These are phyloP conservation scores for Drosophila jambulina DNA, from an alignment of 1,140 invertebrate species.

Conservation along the genomic window DNA sequence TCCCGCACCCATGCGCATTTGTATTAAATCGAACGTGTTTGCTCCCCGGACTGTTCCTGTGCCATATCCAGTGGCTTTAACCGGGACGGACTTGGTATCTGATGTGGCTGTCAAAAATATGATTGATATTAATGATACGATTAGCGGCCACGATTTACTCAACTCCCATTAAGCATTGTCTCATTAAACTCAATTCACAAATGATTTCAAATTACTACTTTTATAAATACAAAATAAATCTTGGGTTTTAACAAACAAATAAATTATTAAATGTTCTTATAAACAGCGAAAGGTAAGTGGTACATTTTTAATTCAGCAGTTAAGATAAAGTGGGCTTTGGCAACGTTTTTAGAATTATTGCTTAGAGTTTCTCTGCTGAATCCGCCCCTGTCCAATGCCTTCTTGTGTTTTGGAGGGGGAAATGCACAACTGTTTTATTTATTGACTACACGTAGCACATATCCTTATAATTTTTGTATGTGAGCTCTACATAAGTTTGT, in stretches of 20 bases:
- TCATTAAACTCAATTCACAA: not conserved
- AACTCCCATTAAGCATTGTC: not conserved
- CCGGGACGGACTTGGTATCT: not conserved
- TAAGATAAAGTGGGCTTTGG: not conserved
- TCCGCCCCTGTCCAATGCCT: conserved; percentile 11
- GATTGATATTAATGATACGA: too few relatives aligned
- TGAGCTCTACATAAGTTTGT: conserved; percentile 62
- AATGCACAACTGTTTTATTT: conserved; percentile 78
- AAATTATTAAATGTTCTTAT: not conserved
- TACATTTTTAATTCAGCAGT: not conserved
- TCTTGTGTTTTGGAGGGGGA: conserved; percentile 21
- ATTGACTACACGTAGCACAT: conserved; percentile 79
- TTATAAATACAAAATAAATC: not conserved
- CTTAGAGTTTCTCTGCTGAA: not conserved
- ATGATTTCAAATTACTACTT: not conserved
- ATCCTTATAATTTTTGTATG: conserved; percentile 81
- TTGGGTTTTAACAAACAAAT: not conserved
- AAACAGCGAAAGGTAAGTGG: not conserved
- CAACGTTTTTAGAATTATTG: not conserved
- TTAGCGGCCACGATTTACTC: too few relatives aligned
- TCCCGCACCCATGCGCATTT: conserved; percentile 62
- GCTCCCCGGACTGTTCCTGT: conserved; percentile 40
- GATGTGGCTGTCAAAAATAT: not conserved
- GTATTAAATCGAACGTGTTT: conserved; percentile 80
- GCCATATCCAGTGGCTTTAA: conserved; percentile 1